Percentiles rank a stretch among this genome's conserved stretches.
Evolutionary conservation across 2,113 vertebrate species (phyloP).

Genomic region (Myrmecobius fasciatus): DNA sequence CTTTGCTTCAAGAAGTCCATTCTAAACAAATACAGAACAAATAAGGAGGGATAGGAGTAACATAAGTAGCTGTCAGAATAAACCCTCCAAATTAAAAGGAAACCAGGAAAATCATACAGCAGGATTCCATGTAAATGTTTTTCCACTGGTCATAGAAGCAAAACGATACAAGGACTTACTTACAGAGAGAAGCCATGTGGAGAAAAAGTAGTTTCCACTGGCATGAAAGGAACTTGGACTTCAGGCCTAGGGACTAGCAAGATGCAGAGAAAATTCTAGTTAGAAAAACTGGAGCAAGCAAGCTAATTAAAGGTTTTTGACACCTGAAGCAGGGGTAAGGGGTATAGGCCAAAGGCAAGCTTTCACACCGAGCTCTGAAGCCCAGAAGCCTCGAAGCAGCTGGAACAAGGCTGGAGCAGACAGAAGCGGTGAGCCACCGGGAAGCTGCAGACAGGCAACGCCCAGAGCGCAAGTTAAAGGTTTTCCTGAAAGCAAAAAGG

Average conservation of each 20-base stretch:
- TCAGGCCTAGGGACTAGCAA: constrained; percentile 46
- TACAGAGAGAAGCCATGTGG: constrained; percentile 45
- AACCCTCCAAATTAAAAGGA: neutral
- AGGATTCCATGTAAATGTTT: constrained; percentile 6
- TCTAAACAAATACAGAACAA: constrained; percentile 27
- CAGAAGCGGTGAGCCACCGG: constrained; percentile 81
- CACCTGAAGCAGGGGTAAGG: constrained; percentile 81
- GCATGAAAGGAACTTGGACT: constrained; percentile 16
- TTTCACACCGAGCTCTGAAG: constrained; percentile 81
- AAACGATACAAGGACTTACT: constrained; percentile 1
- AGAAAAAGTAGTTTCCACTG: constrained; percentile 48
- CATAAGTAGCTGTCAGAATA: constrained; percentile 15
- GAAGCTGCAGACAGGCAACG: constrained; percentile 79
- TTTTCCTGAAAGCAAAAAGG: constrained; percentile 83
- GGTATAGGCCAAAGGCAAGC: constrained; percentile 79
- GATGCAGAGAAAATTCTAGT: constrained; percentile 64
- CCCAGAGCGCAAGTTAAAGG: constrained; percentile 82
- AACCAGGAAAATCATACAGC: constrained; percentile 41
- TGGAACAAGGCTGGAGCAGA: constrained; percentile 81
- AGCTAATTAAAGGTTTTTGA: constrained; percentile 81
- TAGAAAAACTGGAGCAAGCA: constrained; percentile 74
- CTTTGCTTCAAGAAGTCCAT: constrained; percentile 34
- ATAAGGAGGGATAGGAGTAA: neutral
- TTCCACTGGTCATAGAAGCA: constrained; percentile 23
- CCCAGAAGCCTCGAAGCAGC: constrained; percentile 80